These are phyloP conservation scores for Camelus bactrianus DNA, from an alignment of 2,113 vertebrate species.

Conservation along the genomic window DNA sequence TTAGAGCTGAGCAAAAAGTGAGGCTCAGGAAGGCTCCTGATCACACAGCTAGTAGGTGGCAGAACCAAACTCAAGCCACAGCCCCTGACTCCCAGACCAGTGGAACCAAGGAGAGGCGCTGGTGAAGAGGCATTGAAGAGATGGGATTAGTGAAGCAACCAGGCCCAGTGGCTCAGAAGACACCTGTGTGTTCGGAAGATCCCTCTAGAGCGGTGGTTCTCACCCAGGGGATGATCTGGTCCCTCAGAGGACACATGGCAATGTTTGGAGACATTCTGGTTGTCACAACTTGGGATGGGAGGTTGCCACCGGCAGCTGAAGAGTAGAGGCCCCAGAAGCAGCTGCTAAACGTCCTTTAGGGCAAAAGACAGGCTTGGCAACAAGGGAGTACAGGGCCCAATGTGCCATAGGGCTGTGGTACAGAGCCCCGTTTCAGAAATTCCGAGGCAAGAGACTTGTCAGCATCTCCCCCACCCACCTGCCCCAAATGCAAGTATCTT, in stretches of 20 bases:
- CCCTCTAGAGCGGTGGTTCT: neutral
- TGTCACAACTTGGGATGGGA: neutral
- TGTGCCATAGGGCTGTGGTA: neutral
- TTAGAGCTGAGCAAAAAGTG: constrained; percentile 22
- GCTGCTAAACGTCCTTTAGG: neutral
- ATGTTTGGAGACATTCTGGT: neutral
- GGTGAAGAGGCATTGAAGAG: neutral
- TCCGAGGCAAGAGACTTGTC: neutral
- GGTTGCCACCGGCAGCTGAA: neutral
- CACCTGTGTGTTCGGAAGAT: neutral
- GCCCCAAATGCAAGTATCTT: neutral
- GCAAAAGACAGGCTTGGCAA: neutral
- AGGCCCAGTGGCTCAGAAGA: neutral
- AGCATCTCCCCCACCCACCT: neutral
- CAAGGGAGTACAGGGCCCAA: neutral
- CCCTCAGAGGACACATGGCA: neutral
- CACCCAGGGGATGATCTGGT: neutral
- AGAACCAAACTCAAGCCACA: neutral
- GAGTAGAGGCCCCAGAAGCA: neutral
- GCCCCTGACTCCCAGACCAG: neutral
- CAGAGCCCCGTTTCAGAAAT: neutral
- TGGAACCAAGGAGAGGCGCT: neutral
- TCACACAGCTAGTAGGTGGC: neutral
- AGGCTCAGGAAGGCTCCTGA: neutral
- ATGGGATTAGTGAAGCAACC: neutral